A percentile compares a stretch with the other conserved stretches of the same genome.
Conservation (phyloP, 2,888 invertebrate species). For the Ommatoiulus sabulosus region DNA sequence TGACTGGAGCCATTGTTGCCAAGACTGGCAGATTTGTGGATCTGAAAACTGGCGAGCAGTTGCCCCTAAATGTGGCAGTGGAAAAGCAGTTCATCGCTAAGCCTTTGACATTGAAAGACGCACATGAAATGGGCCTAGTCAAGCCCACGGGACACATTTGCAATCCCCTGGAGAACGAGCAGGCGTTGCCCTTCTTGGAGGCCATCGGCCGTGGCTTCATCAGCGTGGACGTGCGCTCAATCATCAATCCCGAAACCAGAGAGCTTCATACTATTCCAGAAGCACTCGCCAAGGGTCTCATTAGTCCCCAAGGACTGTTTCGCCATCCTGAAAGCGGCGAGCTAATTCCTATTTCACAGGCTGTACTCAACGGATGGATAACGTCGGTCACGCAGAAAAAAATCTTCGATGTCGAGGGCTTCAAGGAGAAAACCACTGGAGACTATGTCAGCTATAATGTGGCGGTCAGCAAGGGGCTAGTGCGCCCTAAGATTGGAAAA, state of each 20-base stretch:
- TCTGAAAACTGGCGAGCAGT: slow-evolving; percentile 78
- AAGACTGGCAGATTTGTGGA: slow-evolving; percentile 86
- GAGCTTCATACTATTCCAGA: slow-evolving; percentile 86
- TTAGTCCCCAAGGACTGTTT: slow-evolving; percentile 81
- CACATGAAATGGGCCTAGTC: slow-evolving; percentile 81
- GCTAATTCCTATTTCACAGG: slow-evolving; percentile 83
- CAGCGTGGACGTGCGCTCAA: slow-evolving; percentile 86
- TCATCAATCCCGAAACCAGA: slow-evolving; percentile 83
- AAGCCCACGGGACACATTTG: slow-evolving; percentile 81
- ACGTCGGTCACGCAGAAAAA: slow-evolving; percentile 88
- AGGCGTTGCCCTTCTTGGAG: slow-evolving; percentile 80
- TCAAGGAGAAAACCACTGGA: slow-evolving; percentile 83
- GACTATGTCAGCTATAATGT: slow-evolving; percentile 87
- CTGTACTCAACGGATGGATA: slow-evolving; percentile 88
- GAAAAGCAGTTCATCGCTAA: slow-evolving; percentile 83
- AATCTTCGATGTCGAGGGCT: slow-evolving; percentile 92
- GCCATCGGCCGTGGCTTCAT: slow-evolving; percentile 88
- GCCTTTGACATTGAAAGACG: slow-evolving; percentile 92
- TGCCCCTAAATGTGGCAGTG: slow-evolving; percentile 86
- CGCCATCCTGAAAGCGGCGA: slow-evolving; percentile 80
- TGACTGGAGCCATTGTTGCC: slow-evolving; percentile 81
- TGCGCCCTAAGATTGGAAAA: slow-evolving; percentile 74
- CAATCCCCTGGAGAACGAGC: slow-evolving; percentile 82
- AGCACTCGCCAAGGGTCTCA: slow-evolving; percentile 83
- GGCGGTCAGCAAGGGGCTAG: slow-evolving; percentile 80